Conservation (phyloP, 2,888 invertebrate species). For the Corbicula japonica region DNA sequence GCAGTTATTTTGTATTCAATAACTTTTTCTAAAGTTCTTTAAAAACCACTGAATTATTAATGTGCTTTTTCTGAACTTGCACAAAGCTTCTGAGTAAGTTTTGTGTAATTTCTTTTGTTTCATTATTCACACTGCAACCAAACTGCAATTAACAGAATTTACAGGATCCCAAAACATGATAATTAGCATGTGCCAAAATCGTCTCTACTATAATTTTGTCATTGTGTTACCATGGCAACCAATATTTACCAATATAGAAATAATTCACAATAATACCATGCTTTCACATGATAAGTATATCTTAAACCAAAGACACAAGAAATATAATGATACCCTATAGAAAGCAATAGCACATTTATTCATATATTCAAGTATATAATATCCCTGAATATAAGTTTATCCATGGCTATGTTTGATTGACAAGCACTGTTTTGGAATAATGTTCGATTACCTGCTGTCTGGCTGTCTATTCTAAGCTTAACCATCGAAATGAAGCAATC, state of each 20-base stretch:
- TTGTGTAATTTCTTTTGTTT: too few species aligned
- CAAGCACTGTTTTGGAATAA: conserved; percentile 40
- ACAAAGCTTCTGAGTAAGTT: too few species aligned
- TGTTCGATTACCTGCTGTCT: conserved; percentile 30
- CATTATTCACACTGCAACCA: too few species aligned
- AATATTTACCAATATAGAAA: conserved; percentile 12
- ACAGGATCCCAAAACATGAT: neutral
- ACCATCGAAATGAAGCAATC: too few species aligned
- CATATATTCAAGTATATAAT: conserved; percentile 26
- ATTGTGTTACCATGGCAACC: conserved; percentile 23
- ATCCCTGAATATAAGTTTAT: conserved; percentile 6
- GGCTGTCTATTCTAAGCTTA: too few species aligned
- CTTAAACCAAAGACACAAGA: conserved; percentile 12
- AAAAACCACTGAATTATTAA: too few species aligned
- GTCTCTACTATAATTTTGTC: conserved; percentile 14
- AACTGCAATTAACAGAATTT: too few species aligned
- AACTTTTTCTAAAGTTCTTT: too few species aligned
- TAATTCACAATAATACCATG: conserved; percentile 29
- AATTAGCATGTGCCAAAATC: conserved; percentile 33
- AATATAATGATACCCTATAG: conserved; percentile 19
- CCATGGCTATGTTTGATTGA: conserved; percentile 20
- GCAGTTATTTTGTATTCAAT: too few species aligned
- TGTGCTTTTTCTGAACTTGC: too few species aligned
- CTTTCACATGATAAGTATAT: conserved; percentile 21
- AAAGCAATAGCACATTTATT: conserved; percentile 21